A percentile compares a stretch with the other conserved stretches of the same genome.
Conservation (phyloP, 2,888 invertebrate species). For the Agriopis aurantiaria region DNA sequence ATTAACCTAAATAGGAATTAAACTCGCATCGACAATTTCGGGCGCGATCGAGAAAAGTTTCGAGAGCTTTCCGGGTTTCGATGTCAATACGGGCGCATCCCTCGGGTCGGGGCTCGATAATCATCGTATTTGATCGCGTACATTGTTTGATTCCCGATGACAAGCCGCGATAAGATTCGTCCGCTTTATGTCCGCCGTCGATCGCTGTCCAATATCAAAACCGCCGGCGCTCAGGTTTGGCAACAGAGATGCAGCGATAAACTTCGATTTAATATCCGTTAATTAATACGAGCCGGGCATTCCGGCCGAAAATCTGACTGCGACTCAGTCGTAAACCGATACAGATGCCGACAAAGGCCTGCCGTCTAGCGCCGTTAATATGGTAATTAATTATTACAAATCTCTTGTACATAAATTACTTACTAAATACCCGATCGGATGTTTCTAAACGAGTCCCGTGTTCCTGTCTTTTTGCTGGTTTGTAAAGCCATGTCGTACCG, state of each 20-base stretch:
- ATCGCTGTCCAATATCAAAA: slow-evolving; percentile 72
- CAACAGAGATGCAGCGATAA: slow-evolving; percentile 84
- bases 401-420: slow-evolving; percentile 76
- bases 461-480: slow-evolving; percentile 28
- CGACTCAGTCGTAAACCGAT: slow-evolving; percentile 80
- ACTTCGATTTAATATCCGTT: slow-evolving; percentile 85
- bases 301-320: slow-evolving; percentile 78
- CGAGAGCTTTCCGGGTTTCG: slow-evolving; percentile 54
- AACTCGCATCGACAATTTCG: slow-evolving; percentile 51
- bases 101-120: slow-evolving; percentile 65
- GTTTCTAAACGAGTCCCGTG: slow-evolving; percentile 55
- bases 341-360: slow-evolving; percentile 78
- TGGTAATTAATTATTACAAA: slow-evolving; percentile 85
- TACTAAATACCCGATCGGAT: slow-evolving; percentile 67
- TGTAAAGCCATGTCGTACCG: slow-evolving; percentile 51
- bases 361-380: slow-evolving; percentile 79
- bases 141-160: slow-evolving; percentile 83
- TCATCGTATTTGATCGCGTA: slow-evolving; percentile 79
- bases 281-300: slow-evolving; percentile 84
- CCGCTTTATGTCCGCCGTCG: slow-evolving; percentile 65
- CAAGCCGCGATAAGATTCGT: slow-evolving; percentile 77
- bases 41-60: slow-evolving; percentile 53
- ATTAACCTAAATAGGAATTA: slow-evolving; percentile 69
- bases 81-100: slow-evolving; percentile 55
- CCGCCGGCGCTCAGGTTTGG: slow-evolving; percentile 81